A percentile compares a stretch with the other conserved stretches of the same genome.
phyloP scores from a whole-genome alignment of 2,797 vertebrate genomes.

The Parambassis ranga region DNA sequence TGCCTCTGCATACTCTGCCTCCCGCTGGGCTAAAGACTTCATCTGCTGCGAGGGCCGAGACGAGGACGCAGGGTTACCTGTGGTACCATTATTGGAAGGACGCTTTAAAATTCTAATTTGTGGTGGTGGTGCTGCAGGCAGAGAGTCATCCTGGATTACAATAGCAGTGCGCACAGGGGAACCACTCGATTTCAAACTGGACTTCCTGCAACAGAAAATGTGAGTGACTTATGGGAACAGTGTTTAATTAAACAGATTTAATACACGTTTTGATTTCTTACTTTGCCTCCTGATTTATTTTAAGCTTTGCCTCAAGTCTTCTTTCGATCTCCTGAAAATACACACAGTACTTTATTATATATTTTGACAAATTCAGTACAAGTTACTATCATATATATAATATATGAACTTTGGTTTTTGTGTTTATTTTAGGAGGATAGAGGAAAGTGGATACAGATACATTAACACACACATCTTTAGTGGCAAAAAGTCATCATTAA shows the following conservation, averaged over 20 bases:
- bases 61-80: constrained; percentile 77
- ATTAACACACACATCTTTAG: no score
- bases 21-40: constrained; percentile 93
- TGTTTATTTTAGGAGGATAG: no score
- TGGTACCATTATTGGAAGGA: constrained; percentile 88
- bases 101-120: constrained; percentile 96
- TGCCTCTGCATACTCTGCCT: constrained; percentile 95
- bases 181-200: constrained; percentile 67
- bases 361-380: no score
- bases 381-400: background rate
- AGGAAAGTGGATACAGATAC: no score
- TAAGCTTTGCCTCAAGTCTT: constrained; percentile 93
- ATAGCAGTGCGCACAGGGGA: constrained; percentile 89
- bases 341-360: no score
- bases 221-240: no score
- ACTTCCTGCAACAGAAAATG: constrained; percentile 77
- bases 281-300: constrained; percentile 93
- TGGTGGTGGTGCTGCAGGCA: constrained; percentile 89
- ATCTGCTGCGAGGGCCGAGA: constrained; percentile 87
- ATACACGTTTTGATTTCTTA: no score
- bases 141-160: constrained; percentile 94
- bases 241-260: no score
- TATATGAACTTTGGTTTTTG: no score
- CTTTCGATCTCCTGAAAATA: constrained; percentile 91
- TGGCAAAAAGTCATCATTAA: no score